A percentile compares a stretch with the other conserved stretches of the same genome.
phyloP scores from a whole-genome alignment of 2,797 vertebrate species.

The Buphagus erythrorhynchus region DNA sequence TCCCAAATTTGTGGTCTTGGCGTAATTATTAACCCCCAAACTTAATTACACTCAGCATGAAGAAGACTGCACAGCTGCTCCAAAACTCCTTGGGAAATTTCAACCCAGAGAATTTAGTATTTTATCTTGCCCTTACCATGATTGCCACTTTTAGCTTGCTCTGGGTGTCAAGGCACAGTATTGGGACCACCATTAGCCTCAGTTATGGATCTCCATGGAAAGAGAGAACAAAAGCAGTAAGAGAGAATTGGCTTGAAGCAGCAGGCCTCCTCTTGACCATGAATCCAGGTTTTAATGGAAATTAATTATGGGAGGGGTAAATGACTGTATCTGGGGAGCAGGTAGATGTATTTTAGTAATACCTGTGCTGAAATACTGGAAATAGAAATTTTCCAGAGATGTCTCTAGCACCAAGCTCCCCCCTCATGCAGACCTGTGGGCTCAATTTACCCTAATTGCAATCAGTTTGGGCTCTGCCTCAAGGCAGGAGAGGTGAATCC shows the following conservation, averaged over 20 bases:
- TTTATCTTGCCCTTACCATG: accelerated
- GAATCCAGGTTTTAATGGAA: not conserved
- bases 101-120: accelerated
- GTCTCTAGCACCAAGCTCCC: not conserved
- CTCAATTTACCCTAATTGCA: accelerated
- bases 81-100: not conserved
- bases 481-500: not conserved
- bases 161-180: accelerated
- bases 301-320: not conserved
- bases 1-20: not conserved
- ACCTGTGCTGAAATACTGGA: not conserved
- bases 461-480: not conserved
- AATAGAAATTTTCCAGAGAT: accelerated
- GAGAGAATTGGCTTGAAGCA: not conserved
- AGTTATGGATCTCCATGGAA: not conserved
- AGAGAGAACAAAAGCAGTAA: not conserved
- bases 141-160: accelerated
- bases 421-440: not conserved
- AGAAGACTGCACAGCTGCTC: not conserved
- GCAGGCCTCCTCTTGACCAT: not conserved
- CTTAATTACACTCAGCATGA: not conserved
- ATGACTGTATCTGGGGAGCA: not conserved
- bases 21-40: not conserved
- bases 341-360: not conserved
- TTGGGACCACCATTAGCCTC: not conserved